These are phyloP conservation scores for Melipona bicolor DNA, from an alignment of 2,888 invertebrate species.

Conservation along the genomic window DNA sequence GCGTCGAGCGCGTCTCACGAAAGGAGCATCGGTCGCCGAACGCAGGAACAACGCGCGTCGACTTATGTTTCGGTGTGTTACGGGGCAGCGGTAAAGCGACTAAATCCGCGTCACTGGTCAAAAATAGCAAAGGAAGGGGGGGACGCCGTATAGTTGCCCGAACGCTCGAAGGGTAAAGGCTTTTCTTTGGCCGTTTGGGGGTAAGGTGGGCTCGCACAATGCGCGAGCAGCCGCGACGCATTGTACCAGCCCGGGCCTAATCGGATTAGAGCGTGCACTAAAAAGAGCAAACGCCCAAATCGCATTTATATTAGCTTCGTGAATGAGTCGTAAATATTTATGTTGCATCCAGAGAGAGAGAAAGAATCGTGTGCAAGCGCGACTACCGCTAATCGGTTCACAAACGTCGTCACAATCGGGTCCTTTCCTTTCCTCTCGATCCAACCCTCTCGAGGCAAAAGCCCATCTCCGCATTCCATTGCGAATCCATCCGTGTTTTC, in stretches of 20 bases:
- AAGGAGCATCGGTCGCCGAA: conserved; percentile 67
- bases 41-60: conserved; percentile 66
- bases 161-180: conserved; percentile 49
- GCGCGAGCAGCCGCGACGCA: conserved; percentile 66
- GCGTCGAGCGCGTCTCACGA: conserved; percentile 60
- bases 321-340: conserved; percentile 84
- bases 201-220: conserved; percentile 72
- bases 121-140: conserved; percentile 69
- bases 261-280: conserved; percentile 83
- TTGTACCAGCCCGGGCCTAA: conserved; percentile 76
- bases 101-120: conserved; percentile 83
- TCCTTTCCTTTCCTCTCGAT: conserved; percentile 50
- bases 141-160: conserved; percentile 24
- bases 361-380: conserved; percentile 74
- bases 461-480: conserved; percentile 7
- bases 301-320: conserved; percentile 84
- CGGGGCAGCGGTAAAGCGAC: conserved; percentile 80
- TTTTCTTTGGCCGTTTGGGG: conserved; percentile 64
- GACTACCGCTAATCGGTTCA: conserved; percentile 81
- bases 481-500: background rate
- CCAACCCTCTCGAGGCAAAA: conserved; percentile 9
- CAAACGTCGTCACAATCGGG: conserved; percentile 80
- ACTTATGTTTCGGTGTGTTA: conserved; percentile 77
- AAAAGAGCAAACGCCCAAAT: conserved; percentile 84
- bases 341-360: conserved; percentile 70